These are phyloP conservation scores for Takifugu rubripes DNA, from an alignment of 2,797 vertebrate genomes.

Conservation along the genomic window DNA sequence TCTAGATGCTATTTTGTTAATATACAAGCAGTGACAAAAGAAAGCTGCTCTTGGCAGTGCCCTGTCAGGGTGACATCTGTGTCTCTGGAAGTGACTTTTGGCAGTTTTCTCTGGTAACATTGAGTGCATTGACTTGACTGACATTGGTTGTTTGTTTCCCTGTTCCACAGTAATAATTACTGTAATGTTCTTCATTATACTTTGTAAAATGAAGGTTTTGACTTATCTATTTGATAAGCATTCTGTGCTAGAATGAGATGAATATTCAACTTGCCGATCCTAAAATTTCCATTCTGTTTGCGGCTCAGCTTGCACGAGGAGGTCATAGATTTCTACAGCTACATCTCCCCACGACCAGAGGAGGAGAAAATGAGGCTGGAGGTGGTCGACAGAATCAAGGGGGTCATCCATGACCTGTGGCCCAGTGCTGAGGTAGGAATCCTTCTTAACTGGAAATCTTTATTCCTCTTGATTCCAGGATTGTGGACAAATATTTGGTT, in stretches of 20 bases:
- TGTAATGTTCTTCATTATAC: no score
- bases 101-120: slow-evolving; percentile 5
- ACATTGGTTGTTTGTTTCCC: background rate
- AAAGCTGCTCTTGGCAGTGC: background rate
- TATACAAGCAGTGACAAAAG: background rate
- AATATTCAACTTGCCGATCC: background rate
- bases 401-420: slow-evolving; percentile 94
- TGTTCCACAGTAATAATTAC: background rate
- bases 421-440: slow-evolving; percentile 89
- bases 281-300: slow-evolving; percentile 15
- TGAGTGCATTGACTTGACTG: background rate
- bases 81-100: slow-evolving; percentile 3
- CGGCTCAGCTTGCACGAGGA: slow-evolving; percentile 89
- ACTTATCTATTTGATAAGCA: no score
- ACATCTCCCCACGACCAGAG: slow-evolving; percentile 93
- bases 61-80: slow-evolving; percentile 12
- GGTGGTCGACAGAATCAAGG: slow-evolving; percentile 93
- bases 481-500: background rate
- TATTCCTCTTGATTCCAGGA: background rate
- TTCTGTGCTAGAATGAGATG: no score
- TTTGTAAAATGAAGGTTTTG: no score
- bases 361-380: slow-evolving; percentile 95
- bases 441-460: background rate
- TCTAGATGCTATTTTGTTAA: background rate
- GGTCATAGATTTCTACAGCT: slow-evolving; percentile 94